Conservation (phyloP, 1,140 invertebrate genomes). For the Patella vulgata region DNA sequence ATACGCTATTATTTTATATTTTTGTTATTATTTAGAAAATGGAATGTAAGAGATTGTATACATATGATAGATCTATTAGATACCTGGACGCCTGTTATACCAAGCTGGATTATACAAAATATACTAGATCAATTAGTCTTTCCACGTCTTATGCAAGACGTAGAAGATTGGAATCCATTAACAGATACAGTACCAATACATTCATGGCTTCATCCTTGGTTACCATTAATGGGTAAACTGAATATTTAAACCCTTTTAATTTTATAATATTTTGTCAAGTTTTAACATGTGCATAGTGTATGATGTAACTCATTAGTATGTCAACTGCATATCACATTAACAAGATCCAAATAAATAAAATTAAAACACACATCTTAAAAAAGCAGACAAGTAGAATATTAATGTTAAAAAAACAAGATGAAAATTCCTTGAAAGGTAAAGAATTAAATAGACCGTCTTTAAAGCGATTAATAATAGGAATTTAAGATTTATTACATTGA, state of each 20-base stretch:
- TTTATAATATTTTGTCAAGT: not conserved
- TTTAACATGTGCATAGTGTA: no score
- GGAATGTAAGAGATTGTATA: constrained; percentile 76
- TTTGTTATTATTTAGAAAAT: constrained; percentile 51
- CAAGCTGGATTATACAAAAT: constrained; percentile 85
- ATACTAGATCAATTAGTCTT: constrained; percentile 84
- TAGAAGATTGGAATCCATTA: constrained; percentile 93
- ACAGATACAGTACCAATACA: constrained; percentile 94
- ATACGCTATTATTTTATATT: no score
- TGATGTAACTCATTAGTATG: no score
- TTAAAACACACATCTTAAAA: no score
- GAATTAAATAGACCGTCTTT: not conserved
- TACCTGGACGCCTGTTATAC: constrained; percentile 82
- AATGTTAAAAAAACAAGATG: no score
- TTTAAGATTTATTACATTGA: no score
- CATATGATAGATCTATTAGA: constrained; percentile 83
- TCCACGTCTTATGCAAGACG: constrained; percentile 81
- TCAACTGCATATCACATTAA: no score
- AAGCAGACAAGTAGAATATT: no score
- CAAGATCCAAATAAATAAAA: no score
- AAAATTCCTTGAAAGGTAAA: not conserved
- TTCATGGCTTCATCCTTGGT: constrained; percentile 97
- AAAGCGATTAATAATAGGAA: not conserved
- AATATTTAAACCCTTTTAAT: not conserved
- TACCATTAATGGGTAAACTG: constrained; percentile 76